phyloP scores from a whole-genome alignment of 2,113 vertebrate species.

The Egretta garzetta region DNA sequence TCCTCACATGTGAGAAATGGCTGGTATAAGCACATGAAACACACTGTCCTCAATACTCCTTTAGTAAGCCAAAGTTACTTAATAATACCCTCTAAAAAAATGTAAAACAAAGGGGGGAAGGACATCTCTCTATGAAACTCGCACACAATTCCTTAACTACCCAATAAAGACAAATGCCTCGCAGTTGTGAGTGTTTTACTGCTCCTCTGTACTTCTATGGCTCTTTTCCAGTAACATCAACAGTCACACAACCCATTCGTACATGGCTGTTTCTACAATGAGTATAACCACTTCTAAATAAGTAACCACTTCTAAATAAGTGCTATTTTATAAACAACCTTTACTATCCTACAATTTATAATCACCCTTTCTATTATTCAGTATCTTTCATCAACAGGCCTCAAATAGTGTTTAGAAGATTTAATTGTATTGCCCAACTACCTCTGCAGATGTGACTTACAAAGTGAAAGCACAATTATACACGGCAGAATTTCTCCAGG shows the following conservation, averaged over 20 bases:
- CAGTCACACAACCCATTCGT: background rate
- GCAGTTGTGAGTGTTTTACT: background rate
- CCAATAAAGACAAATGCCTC: background rate
- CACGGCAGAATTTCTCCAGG: background rate
- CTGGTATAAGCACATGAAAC: background rate
- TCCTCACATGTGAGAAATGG: background rate
- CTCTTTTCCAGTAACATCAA: background rate
- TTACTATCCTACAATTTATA: background rate
- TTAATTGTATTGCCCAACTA: background rate
- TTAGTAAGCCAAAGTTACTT: background rate
- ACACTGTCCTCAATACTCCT: background rate
- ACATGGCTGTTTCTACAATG: background rate
- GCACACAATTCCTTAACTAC: background rate
- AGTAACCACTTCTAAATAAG: background rate
- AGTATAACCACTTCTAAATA: background rate
- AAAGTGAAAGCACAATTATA: background rate
- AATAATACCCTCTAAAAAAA: background rate
- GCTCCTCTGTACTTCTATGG: background rate
- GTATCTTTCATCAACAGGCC: background rate
- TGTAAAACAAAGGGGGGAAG: background rate
- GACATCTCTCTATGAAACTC: background rate
- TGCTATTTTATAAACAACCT: background rate
- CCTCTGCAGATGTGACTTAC: background rate
- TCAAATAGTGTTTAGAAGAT: background rate
- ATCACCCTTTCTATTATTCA: background rate